Percentiles rank a stretch among this genome's conserved stretches.
phyloP scores from a whole-genome alignment of 2,113 vertebrate species.

The Pterophyllum scalare region DNA sequence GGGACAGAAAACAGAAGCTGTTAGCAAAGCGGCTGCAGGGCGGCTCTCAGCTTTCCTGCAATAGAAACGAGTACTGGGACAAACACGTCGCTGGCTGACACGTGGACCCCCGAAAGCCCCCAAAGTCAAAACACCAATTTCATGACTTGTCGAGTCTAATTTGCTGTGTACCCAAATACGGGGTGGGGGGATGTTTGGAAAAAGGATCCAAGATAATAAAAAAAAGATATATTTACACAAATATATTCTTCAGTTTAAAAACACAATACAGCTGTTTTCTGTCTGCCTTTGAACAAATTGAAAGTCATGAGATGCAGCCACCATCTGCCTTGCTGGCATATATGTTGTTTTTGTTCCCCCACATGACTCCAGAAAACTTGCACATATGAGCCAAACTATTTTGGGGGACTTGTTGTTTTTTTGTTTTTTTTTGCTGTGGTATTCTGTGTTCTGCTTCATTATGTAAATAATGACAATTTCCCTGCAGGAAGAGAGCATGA shows the following conservation, averaged over 20 bases:
- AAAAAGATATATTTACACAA: constrained; percentile 30
- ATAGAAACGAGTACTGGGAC: constrained; percentile 23
- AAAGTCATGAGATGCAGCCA: not conserved
- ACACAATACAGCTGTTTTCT: constrained; percentile 2
- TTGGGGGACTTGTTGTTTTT: not conserved
- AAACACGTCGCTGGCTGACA: constrained; percentile 7
- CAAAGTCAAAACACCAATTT: constrained; percentile 60
- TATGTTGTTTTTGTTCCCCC: not conserved
- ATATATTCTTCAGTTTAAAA: constrained; percentile 16
- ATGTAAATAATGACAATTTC: not conserved
- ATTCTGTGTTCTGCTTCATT: not conserved
- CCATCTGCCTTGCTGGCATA: not conserved
- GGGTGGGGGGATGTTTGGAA: constrained; percentile 3
- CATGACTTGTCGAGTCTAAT: constrained; percentile 59
- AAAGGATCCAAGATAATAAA: not conserved
- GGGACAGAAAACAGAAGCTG: constrained; percentile 33
- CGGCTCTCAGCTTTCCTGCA: constrained; percentile 24
- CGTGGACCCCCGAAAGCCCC: not conserved
- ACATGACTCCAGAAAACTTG: not conserved
- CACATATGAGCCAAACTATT: not conserved
- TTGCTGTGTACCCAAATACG: constrained; percentile 25
- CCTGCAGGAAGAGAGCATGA: not conserved
- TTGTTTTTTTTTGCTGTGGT: not conserved
- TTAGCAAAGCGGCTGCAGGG: constrained; percentile 14
- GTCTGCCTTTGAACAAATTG: not conserved